Evolutionary conservation across 2,888 invertebrate species (phyloP).

Genomic region (Eubasilissa splendida): DNA sequence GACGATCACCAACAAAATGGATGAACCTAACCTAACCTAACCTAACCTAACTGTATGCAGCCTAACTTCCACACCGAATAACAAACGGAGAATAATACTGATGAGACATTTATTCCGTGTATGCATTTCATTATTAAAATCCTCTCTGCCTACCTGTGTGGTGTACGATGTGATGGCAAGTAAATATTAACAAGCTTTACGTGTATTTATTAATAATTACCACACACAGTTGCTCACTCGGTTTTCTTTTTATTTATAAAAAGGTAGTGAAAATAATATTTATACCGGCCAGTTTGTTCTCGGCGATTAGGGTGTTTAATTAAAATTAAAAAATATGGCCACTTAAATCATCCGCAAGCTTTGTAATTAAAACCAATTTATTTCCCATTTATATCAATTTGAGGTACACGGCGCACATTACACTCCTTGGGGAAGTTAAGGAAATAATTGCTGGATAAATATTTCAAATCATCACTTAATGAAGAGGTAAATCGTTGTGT

Average conservation of each 20-base stretch:
- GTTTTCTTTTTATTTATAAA: neutral
- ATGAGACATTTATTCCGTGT: too few species aligned
- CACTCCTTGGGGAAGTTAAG: neutral
- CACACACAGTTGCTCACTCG: neutral
- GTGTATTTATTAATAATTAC: neutral
- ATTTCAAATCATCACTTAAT: constrained; percentile 33
- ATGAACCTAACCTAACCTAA: too few species aligned
- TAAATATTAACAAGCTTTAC: neutral
- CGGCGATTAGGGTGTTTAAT: constrained; percentile 36
- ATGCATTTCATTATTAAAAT: too few species aligned
- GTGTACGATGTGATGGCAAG: too few species aligned
- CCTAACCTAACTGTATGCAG: too few species aligned
- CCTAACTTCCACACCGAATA: too few species aligned
- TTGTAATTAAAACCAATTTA: constrained; percentile 47
- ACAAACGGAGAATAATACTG: too few species aligned
- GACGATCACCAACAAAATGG: too few species aligned
- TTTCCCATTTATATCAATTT: constrained; percentile 46
- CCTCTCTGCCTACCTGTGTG: too few species aligned
- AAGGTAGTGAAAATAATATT: constrained; percentile 6
- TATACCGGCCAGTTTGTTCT: constrained; percentile 19
- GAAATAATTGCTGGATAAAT: constrained; percentile 27
- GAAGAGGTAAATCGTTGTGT: neutral
- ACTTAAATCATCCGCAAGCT: constrained; percentile 41
- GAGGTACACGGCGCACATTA: constrained; percentile 3
- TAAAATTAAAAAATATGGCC: constrained; percentile 45